phyloP scores from a whole-genome alignment of 2,888 invertebrate species.

The Sacculina carcini region DNA sequence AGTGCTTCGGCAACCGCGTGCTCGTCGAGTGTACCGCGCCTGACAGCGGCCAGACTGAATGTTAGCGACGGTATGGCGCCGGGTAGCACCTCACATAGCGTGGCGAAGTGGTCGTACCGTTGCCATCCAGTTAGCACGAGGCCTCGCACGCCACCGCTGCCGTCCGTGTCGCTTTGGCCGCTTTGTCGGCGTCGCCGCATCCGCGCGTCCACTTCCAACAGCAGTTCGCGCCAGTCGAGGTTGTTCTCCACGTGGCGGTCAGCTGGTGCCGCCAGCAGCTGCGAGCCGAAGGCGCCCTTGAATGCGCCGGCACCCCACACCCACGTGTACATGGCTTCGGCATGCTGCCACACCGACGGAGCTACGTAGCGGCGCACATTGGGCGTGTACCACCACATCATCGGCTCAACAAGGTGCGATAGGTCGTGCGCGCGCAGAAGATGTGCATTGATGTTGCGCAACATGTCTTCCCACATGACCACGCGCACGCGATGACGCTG shows the following conservation, averaged over 20 bases:
- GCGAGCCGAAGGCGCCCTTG: constrained; percentile 46
- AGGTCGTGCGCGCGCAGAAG: constrained; percentile 14
- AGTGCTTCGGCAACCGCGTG: constrained; percentile 12
- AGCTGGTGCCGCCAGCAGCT: constrained; percentile 35
- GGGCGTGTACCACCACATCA: constrained; percentile 27
- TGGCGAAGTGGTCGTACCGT: constrained; percentile 40
- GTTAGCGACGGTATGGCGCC: constrained; percentile 36
- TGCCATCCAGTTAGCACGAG: constrained; percentile 23
- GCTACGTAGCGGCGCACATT: constrained; percentile 16
- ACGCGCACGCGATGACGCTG: constrained; percentile 19
- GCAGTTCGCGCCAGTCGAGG: constrained; percentile 28
- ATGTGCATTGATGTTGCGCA: constrained; percentile 17
- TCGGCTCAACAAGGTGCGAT: constrained; percentile 25
- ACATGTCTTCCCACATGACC: constrained; percentile 30
- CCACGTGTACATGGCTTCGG: constrained; percentile 34
- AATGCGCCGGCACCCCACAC: constrained; percentile 48
- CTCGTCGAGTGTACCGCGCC: constrained; percentile 11
- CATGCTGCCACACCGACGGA: constrained; percentile 21
- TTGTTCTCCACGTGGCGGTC: constrained; percentile 40
- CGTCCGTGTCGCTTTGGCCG: constrained; percentile 1
- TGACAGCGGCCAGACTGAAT: constrained; percentile 27
- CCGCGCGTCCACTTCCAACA: constrained; percentile 4
- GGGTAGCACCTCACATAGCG: constrained; percentile 37
- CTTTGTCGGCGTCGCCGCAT: neutral
- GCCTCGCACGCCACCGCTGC: constrained; percentile 10